Evolutionary conservation across 2,888 invertebrate species (phyloP).

Genomic region (Pandemis heparana): DNA sequence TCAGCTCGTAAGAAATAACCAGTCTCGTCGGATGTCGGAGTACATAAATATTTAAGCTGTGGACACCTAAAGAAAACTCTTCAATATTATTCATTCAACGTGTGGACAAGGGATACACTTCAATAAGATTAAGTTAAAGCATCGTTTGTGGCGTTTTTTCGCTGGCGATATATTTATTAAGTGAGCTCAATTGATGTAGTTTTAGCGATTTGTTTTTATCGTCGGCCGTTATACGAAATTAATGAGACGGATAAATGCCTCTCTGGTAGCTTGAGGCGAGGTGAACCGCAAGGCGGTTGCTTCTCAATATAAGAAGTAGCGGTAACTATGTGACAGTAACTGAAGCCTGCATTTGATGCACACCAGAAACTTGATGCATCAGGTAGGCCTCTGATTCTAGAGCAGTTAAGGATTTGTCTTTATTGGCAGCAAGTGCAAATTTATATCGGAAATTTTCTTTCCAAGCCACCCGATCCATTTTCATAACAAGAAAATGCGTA

Average conservation of each 20-base stretch:
- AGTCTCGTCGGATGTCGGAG: constrained; percentile 34
- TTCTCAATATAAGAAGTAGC: not conserved
- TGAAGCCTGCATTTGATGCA: no score
- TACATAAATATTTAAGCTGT: constrained; percentile 40
- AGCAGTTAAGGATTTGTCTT: no score
- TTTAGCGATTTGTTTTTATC: constrained; percentile 26
- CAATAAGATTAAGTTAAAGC: constrained; percentile 27
- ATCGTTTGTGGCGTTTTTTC: constrained; percentile 33
- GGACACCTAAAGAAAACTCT: constrained; percentile 40
- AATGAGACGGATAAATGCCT: constrained; percentile 17
- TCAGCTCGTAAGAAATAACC: constrained; percentile 30
- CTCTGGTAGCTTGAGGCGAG: not conserved
- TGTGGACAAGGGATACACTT: constrained; percentile 38
- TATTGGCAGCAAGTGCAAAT: no score
- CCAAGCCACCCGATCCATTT: no score
- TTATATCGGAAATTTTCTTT: no score
- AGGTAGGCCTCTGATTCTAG: no score
- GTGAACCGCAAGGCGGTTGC: not conserved
- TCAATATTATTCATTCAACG: constrained; percentile 38
- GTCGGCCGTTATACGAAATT: constrained; percentile 14
- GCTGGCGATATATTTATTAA: constrained; percentile 39
- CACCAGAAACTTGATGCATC: no score
- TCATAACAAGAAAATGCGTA: no score
- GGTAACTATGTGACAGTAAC: no score
- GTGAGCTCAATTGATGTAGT: constrained; percentile 35